Percentiles rank a stretch among this genome's conserved stretches.
phyloP scores from a whole-genome alignment of 2,113 vertebrate species.

The Odontesthes bonariensis region DNA sequence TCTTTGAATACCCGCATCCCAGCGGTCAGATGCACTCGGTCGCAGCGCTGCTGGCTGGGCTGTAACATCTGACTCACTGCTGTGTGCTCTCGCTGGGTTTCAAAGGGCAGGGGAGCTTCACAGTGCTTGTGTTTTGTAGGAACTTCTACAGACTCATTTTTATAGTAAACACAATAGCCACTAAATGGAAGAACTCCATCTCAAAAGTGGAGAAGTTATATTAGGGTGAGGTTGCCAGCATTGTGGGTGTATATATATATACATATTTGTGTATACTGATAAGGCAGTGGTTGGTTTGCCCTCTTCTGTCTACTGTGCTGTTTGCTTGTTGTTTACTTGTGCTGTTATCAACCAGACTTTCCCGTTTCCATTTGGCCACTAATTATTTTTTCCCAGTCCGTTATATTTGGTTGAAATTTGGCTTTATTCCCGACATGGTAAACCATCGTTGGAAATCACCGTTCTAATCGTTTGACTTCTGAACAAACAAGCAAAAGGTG shows the following conservation, averaged over 20 bases:
- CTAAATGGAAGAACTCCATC: neutral
- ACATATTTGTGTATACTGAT: constrained; percentile 42
- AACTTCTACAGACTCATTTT: neutral
- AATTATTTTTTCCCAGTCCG: neutral
- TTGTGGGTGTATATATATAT: constrained; percentile 14
- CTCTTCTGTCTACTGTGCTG: constrained; percentile 50
- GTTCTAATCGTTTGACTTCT: constrained; percentile 42
- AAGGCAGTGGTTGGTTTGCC: constrained; percentile 31
- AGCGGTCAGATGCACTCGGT: neutral
- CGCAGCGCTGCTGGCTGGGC: neutral
- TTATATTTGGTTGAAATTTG: constrained; percentile 27
- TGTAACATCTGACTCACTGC: constrained; percentile 16
- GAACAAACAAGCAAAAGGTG: constrained; percentile 40
- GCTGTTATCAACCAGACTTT: constrained; percentile 42
- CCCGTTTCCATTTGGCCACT: constrained; percentile 17
- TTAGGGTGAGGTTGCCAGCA: constrained; percentile 10
- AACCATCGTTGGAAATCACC: constrained; percentile 22
- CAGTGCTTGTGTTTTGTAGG: constrained; percentile 8
- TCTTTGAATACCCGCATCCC: constrained; percentile 7
- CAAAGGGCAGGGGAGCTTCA: neutral
- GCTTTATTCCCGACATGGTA: constrained; percentile 32
- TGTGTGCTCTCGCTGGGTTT: neutral
- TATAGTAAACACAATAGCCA: neutral
- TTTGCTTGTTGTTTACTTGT: constrained; percentile 48
- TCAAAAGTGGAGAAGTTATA: constrained; percentile 1